These are phyloP conservation scores for Andrena bicolor DNA, from an alignment of 2,888 invertebrate genomes.

Conservation along the genomic window DNA sequence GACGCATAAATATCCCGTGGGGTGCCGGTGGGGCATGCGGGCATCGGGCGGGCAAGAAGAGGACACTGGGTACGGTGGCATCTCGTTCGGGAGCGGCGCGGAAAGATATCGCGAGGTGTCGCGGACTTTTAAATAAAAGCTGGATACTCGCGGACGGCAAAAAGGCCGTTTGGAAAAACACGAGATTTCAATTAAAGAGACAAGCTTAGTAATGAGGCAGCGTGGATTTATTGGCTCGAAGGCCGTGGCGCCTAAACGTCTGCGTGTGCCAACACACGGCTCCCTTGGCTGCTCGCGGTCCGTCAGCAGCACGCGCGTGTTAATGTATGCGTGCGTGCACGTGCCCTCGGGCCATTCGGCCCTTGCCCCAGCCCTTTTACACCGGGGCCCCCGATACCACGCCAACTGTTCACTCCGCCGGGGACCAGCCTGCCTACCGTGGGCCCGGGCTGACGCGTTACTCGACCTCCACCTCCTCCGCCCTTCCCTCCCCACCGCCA, in stretches of 20 bases:
- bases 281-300: constrained; percentile 34
- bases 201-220: constrained; percentile 87
- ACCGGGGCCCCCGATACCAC: constrained; percentile 18
- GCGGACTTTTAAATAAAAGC: constrained; percentile 78
- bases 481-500: constrained; percentile 34
- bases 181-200: constrained; percentile 88
- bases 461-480: constrained; percentile 47
- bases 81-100: constrained; percentile 58
- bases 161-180: constrained; percentile 84
- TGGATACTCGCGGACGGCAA: constrained; percentile 69
- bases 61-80: constrained; percentile 30
- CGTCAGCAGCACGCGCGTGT: constrained; percentile 68
- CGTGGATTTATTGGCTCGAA: constrained; percentile 81
- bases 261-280: constrained; percentile 64
- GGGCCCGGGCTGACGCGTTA: not conserved
- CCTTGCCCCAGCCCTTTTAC: constrained; percentile 36
- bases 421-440: not conserved
- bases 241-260: constrained; percentile 76
- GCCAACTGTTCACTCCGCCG: constrained; percentile 3
- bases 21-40: not conserved
- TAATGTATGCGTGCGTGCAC: constrained; percentile 71
- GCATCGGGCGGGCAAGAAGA: not conserved
- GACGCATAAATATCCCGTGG: constrained; percentile 58
- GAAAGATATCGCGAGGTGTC: constrained; percentile 78
- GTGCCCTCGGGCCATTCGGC: constrained; percentile 56